Percentiles rank a stretch among this genome's conserved stretches.
phyloP scores from a whole-genome alignment of 2,888 invertebrate species.

The Pedicia rivosa region DNA sequence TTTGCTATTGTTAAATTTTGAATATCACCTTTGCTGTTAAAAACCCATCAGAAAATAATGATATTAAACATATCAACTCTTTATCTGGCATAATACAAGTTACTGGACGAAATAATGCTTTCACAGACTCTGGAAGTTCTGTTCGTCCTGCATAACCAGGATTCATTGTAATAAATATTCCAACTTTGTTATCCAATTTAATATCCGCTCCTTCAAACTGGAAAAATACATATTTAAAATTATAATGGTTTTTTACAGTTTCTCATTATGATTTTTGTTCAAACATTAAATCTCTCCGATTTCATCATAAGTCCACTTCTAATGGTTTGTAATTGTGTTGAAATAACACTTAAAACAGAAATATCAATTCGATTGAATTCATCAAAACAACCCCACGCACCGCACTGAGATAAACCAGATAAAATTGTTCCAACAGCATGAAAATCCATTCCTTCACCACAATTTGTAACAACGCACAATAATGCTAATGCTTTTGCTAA shows the following conservation, averaged over 20 bases:
- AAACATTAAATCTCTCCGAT: constrained; percentile 56
- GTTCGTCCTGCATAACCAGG: constrained; percentile 86
- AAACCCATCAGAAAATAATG: constrained; percentile 85
- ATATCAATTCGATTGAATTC: constrained; percentile 89
- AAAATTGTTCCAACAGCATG: constrained; percentile 64
- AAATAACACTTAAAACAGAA: constrained; percentile 84
- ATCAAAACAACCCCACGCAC: constrained; percentile 93
- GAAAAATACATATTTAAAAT: background rate
- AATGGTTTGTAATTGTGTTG: constrained; percentile 80
- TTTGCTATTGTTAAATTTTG: constrained; percentile 1
- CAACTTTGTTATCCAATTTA: constrained; percentile 65
- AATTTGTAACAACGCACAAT: constrained; percentile 75
- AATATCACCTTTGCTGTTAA: constrained; percentile 59
- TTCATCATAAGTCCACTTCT: constrained; percentile 65
- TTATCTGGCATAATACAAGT: constrained; percentile 85
- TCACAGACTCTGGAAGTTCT: constrained; percentile 83
- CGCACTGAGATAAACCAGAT: constrained; percentile 36
- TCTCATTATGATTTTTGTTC: constrained; percentile 13
- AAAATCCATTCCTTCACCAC: constrained; percentile 88
- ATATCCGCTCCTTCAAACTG: constrained; percentile 77
- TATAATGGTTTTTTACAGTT: background rate
- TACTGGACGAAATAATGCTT: constrained; percentile 80
- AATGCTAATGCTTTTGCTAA: constrained; percentile 77
- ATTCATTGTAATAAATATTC: constrained; percentile 92
- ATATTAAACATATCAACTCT: constrained; percentile 83